phyloP scores from a whole-genome alignment of 2,888 invertebrate genomes.

The Pediacus dermestoides region DNA sequence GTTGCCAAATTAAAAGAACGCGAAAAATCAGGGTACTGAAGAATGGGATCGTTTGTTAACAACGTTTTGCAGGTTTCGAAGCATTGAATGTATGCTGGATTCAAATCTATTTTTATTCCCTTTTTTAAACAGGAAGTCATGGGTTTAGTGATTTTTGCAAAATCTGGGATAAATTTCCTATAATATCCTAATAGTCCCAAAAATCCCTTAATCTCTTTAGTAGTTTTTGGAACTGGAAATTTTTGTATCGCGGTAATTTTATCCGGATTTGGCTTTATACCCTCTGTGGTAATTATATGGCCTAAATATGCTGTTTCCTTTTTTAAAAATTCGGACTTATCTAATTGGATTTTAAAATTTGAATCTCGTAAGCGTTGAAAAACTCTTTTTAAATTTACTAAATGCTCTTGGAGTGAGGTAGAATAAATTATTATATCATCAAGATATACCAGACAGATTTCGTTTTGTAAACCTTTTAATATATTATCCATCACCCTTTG shows the following conservation, averaged over 20 bases:
- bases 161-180: slow-evolving; percentile 8
- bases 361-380: neutral
- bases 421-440: neutral
- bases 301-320: slow-evolving; percentile 21
- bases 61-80: slow-evolving; percentile 9
- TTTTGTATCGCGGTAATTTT: slow-evolving; percentile 11
- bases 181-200: slow-evolving; percentile 9
- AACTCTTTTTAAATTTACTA: slow-evolving; percentile 2
- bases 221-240: slow-evolving; percentile 11
- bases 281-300: slow-evolving; percentile 19
- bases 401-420: too few relatives aligned
- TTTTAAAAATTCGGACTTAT: slow-evolving; percentile 5
- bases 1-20: slow-evolving; percentile 9
- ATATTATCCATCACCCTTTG: too few relatives aligned
- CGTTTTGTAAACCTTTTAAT: too few relatives aligned
- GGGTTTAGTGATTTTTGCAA: slow-evolving; percentile 4
- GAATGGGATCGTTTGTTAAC: slow-evolving; percentile 9
- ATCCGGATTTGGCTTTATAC: slow-evolving; percentile 19
- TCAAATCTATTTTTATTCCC: slow-evolving; percentile 1
- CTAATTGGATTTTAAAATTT: neutral
- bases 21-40: slow-evolving; percentile 12
- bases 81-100: slow-evolving; percentile 1
- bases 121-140: slow-evolving; percentile 13
- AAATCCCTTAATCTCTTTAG: slow-evolving; percentile 8
- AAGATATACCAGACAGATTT: too few relatives aligned